Conservation (phyloP, 2,888 invertebrate genomes). For the Dryococelus australis region DNA sequence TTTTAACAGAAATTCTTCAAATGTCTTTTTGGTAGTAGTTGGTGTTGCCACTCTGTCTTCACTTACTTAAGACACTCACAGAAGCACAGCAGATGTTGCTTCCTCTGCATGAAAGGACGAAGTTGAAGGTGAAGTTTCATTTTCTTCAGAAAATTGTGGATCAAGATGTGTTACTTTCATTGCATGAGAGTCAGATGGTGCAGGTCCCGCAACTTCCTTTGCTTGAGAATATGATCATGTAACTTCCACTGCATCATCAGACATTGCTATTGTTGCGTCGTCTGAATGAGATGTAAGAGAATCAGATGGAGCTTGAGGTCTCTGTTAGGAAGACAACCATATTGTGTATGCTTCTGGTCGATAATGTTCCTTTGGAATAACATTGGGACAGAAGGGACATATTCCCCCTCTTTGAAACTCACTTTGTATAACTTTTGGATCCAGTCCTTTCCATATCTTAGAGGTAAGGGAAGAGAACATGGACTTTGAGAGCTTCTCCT, state of each 20-base stretch:
- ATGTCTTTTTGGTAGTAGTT: not conserved
- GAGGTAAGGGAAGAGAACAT: not conserved
- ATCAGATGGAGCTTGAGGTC: not conserved
- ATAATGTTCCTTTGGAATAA: not conserved
- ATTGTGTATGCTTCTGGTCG: not conserved
- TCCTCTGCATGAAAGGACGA: not conserved
- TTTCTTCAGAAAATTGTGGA: not conserved
- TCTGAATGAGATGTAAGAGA: not conserved
- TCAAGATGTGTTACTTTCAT: too few species aligned
- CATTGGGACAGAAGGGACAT: not conserved
- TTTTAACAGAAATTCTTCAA: not conserved
- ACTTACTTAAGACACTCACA: not conserved
- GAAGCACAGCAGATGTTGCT: not conserved
- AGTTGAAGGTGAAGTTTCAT: not conserved
- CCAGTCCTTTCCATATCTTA: not conserved
- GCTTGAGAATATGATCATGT: not conserved
- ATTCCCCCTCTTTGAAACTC: not conserved
- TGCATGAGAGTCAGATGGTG: too few species aligned
- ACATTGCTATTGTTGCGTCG: not conserved
- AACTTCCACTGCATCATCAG: not conserved
- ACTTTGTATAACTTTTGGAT: not conserved
- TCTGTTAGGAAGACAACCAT: not conserved
- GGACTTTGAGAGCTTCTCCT: not conserved
- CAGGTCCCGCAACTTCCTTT: not conserved
- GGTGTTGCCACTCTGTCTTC: not conserved